These are phyloP conservation scores for Mus minutoides DNA, from an alignment of 2,797 vertebrate genomes.

Conservation along the genomic window DNA sequence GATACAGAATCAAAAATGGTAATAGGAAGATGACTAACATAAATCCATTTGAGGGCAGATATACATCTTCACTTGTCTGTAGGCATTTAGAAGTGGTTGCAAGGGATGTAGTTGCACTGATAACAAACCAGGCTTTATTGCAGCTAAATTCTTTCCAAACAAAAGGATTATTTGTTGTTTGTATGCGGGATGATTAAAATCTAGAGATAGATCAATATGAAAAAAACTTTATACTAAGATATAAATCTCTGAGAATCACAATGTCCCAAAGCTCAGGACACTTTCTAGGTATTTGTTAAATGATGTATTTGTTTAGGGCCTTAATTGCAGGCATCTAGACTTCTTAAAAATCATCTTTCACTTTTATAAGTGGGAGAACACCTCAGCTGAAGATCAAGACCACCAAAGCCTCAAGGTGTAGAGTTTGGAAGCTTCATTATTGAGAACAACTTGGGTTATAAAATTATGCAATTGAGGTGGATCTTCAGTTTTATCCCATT, in stretches of 20 bases:
- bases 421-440: not conserved
- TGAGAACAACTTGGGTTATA: not conserved
- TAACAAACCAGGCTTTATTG: not conserved
- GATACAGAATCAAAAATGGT: not conserved
- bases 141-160: not conserved
- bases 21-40: not conserved
- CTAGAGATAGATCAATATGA: not conserved
- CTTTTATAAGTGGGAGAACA: not conserved
- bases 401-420: not conserved
- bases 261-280: not conserved
- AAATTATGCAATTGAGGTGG: not conserved
- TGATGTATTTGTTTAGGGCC: not conserved
- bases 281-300: not conserved
- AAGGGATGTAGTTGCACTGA: not conserved
- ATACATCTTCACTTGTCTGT: not conserved
- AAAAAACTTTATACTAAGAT: not conserved
- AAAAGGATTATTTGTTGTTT: not conserved
- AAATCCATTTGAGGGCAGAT: not conserved
- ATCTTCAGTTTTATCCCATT: no score
- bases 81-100: no score
- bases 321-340: not conserved
- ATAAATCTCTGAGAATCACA: not conserved
- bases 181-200: not conserved
- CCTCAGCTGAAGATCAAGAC: not conserved
- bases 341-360: not conserved